Evolutionary conservation across 2,113 vertebrate genomes (phyloP).

Genomic region (Hemibagrus wyckioides): DNA sequence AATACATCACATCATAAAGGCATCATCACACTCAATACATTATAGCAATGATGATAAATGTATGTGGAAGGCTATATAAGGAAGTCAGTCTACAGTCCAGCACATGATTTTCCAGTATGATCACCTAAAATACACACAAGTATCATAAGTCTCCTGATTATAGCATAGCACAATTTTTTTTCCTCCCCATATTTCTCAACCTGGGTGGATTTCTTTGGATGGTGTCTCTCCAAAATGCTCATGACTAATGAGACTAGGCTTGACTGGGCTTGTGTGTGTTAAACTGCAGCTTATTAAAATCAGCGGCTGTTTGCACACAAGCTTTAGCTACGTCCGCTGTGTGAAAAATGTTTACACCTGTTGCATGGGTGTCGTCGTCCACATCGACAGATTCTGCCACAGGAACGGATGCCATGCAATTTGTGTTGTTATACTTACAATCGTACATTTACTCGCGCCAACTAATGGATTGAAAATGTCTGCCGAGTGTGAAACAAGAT

Average conservation of each 20-base stretch:
- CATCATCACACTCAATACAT: background rate
- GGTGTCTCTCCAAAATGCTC: background rate
- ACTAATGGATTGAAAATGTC: no score
- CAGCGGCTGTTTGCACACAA: no score
- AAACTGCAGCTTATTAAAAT: background rate
- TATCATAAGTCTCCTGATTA: no score
- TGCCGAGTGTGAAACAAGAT: no score
- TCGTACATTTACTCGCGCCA: no score
- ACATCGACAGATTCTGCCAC: no score
- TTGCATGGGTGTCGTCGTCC: no score
- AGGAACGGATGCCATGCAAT: no score
- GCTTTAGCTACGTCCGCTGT: no score
- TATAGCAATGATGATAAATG: background rate
- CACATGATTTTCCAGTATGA: conserved; percentile 48
- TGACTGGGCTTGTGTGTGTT: background rate
- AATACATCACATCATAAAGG: no score
- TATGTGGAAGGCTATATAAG: conserved; percentile 30
- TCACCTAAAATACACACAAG: background rate
- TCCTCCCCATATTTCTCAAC: background rate
- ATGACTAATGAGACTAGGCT: background rate
- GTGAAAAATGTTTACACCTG: no score
- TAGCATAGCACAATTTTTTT: background rate
- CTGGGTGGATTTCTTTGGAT: background rate
- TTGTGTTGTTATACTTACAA: no score
- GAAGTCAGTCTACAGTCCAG: conserved; percentile 46